Base-by-base conservation (phyloP, 64 coral and sea anemone genomes). In the Platygyra sinensis region DNA sequence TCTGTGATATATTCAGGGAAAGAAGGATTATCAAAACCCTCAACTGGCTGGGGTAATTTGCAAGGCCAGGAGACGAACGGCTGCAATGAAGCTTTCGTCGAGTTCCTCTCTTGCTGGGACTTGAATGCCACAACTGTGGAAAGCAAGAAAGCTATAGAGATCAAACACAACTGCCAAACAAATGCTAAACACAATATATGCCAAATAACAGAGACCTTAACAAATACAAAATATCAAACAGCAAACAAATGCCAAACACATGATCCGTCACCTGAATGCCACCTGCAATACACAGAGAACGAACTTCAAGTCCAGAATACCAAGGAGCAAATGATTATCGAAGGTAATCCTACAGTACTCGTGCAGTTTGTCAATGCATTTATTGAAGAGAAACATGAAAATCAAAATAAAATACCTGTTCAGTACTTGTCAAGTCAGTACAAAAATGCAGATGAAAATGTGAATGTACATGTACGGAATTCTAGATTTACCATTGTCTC, bases 91-190 rank as follows among this genome's bases (percentile, higher is more conserved):
- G n/a, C 28, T 75, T 75, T 46, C 73, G 73, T 75, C 5, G 73
- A 75, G 73, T 75, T 75, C 32, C 30, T 32, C 73, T 75, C 73
- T 75, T n/a, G 13, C 73, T 75, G 73, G 73, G 73, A 75, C 32
- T 75, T 75, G 42, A 75, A 42, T 75, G n/a, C n/a, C n/a, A n/a
- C n/a, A n/a, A 46, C 73, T 75, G 73, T 75, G n/a, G n/a, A n/a
- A 39, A 36, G 31, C 73, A 32, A 31, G 73, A 75, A 32, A 46
- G 73, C 73, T 17, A 75, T 10, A 46, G 30, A 75, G 73, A 9
- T 75, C 42, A 38, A 75, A 75, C 73, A 75, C 28, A n/a, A n/a
- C n/a, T 75, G 30, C 73, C 73, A 75, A 75, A 75, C 73, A 75
- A 31, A 75, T 75, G 73, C 30, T 32, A 75, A 75, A 31, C 42